Percentiles rank a stretch among this genome's conserved stretches.
These are phyloP conservation scores for Acholoe squamosa DNA, from an alignment of 2,888 invertebrate genomes.

Conservation along the genomic window DNA sequence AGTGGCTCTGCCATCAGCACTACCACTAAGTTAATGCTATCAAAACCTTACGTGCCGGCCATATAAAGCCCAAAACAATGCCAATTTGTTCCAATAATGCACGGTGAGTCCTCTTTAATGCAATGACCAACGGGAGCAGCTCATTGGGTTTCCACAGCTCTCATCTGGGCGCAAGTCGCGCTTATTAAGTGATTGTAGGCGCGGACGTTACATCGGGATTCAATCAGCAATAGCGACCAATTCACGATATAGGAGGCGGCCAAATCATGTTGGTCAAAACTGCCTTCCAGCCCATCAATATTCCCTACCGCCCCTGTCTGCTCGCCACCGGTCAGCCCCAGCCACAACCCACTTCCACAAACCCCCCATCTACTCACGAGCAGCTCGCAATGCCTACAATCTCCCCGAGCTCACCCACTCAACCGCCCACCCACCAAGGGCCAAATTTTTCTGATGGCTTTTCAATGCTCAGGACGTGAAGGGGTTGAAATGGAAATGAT, in stretches of 20 bases:
- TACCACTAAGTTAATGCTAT: constrained; percentile 57
- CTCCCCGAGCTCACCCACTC: background rate
- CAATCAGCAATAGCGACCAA: constrained; percentile 50
- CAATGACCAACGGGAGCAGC: constrained; percentile 37
- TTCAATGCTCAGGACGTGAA: constrained; percentile 19
- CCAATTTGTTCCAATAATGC: constrained; percentile 55
- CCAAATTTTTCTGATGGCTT: constrained; percentile 40
- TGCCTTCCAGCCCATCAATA: constrained; percentile 25
- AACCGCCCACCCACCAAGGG: constrained; percentile 12
- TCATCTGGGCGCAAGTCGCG: constrained; percentile 40
- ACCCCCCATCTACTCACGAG: background rate
- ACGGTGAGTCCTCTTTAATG: constrained; percentile 46
- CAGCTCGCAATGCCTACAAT: background rate
- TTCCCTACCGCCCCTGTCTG: background rate
- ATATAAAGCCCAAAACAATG: constrained; percentile 62
- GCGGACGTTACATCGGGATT: constrained; percentile 54
- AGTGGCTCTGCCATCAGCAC: constrained; percentile 60
- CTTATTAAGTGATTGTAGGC: constrained; percentile 53
- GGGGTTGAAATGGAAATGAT: constrained; percentile 61
- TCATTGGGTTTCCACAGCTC: constrained; percentile 55
- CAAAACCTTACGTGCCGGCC: constrained; percentile 58
- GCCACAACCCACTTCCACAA: background rate
- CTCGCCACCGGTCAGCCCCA: constrained; percentile 4
- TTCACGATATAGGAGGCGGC: constrained; percentile 44
- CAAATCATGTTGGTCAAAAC: constrained; percentile 42